Evolutionary conservation across 2,888 invertebrate species (phyloP), one percentile per base, ranked within the genome.

Genomic region (Platypus cylindrus): DNA sequence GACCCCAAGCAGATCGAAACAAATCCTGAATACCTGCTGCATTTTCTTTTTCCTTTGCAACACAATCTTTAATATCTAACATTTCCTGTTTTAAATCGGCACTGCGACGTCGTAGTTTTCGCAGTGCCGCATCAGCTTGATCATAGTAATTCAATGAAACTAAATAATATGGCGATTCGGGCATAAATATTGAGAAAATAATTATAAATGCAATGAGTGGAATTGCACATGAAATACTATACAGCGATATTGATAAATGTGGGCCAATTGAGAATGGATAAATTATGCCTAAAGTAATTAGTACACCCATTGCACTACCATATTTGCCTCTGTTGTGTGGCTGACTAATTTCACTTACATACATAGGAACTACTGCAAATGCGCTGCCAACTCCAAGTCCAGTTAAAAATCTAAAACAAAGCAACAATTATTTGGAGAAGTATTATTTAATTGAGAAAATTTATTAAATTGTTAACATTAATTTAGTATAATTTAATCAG

Each of bases 341-440:
- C 66, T 83, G 78, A 5, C 85, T 72, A 20, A 85, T 81, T 61
- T 90, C 89, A 26, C 83, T 81, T 40, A 85, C 73, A 60, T 87
- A 90, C 71, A 86, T 80, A 0, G 87, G 85, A 1, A 75, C 73
- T 2, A 77, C 71, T 0, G 78, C 74, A 60, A 77, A 80, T 11
- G 75, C 63, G 52, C 77, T 71, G 0, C 80, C 78, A 0, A 75
- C 68, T 1, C 71, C 73, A 1, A 78, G 50, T 28, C 82, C 82
- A 59, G 69, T 70, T 40, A 66, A 62, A 46, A 67, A 65, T 35
- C 43, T 43, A 23, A 24, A 43, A 43, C 18, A 14, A 33, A 29
- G 17, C 4, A 12, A 11, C 9, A 31, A 14, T 12, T 30, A 30
- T 17, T 16, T 30, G 20, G 12, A 30, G 12, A 30, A 18, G 13